Evolutionary conservation across 2,888 invertebrate genomes (phyloP).

Genomic region (Clepsis dumicolana): DNA sequence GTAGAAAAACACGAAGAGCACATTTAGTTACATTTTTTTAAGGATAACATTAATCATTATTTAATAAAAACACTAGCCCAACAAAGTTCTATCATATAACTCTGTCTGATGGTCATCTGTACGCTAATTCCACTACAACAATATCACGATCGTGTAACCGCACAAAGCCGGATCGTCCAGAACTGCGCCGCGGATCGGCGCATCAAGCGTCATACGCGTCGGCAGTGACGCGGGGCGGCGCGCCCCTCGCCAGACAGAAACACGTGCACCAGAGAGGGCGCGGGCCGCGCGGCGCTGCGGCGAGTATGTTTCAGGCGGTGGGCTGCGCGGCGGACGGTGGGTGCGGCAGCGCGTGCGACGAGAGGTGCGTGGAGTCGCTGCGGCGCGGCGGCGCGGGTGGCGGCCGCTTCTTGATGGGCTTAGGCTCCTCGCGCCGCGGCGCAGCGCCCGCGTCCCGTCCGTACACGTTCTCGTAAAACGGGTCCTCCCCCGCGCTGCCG

Average conservation of each 20-base stretch:
- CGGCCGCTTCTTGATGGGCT: constrained; percentile 89
- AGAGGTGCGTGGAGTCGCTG: constrained; percentile 94
- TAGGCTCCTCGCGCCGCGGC: constrained; percentile 68
- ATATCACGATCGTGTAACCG: constrained; percentile 3
- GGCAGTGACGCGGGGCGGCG: constrained; percentile 2
- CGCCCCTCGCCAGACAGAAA: constrained; percentile 15
- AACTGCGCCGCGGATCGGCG: background rate
- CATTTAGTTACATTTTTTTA: constrained; percentile 32
- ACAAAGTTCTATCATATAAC: background rate
- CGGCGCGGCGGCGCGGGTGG: constrained; percentile 97
- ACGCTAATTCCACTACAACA: constrained; percentile 21
- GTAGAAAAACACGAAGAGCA: constrained; percentile 31
- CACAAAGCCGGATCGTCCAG: background rate
- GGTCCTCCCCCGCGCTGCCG: constrained; percentile 85
- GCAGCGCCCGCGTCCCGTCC: constrained; percentile 58
- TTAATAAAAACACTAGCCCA: constrained; percentile 23
- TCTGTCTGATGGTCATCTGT: constrained; percentile 16
- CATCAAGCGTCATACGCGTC: background rate
- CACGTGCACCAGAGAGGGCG: constrained; percentile 28
- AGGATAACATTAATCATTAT: constrained; percentile 14
- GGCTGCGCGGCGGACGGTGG: constrained; percentile 62
- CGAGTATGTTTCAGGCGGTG: constrained; percentile 60
- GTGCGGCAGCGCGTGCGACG: constrained; percentile 66
- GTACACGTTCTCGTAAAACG: constrained; percentile 92
- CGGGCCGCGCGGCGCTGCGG: background rate